Base-by-base conservation (phyloP, 1,140 invertebrate genomes). In the Diabrotica undecimpunctata region DNA sequence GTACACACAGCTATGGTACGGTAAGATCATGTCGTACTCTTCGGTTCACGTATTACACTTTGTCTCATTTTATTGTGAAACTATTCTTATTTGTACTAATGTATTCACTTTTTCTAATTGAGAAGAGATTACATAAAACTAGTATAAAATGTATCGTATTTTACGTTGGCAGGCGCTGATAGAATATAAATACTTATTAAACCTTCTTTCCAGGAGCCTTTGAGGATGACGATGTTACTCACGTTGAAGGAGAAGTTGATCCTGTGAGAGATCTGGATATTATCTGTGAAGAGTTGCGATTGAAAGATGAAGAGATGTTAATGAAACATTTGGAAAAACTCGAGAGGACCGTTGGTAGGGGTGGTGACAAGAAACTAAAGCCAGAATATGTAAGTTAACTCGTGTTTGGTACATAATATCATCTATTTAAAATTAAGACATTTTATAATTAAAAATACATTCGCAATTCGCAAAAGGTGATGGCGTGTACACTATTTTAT, bases 211-310 rank as follows among this genome's bases (percentile, higher is more conserved):
- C 75, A 97, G 94, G 95, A 78, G 95, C 95, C 14, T 99, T 99
- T 79, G 97, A 99, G 68, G 96, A 99, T 79, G 95, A 96, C 59
- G 95, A 99, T 75, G 96, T 99, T 0, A 97, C 94, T 38, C 98
- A 99, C 76, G 90, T 99, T 0, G 97, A 99, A 79, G 97, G 97
- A 7, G 97, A 99, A 61, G 95, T 99, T 0, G 92, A 99, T 79
- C 98, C 98, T 0, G 88, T 98, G 1, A 83, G 97, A 57, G 98
- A 99, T 84, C 83, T 99, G 69, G 94, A 96, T 69, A 99, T 98
- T 51, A 99, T 99, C 70, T 89, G 87, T 66, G 95, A 99, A 74
- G 98, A 99, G 79, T 80, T 99, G 14, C 83, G 95, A 8, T 82
- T 98, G 5, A 99, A 99, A 79, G 97, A 99, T 76, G 86, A 92